phyloP scores from a whole-genome alignment of 2,888 invertebrate genomes.

The Tuta absoluta region DNA sequence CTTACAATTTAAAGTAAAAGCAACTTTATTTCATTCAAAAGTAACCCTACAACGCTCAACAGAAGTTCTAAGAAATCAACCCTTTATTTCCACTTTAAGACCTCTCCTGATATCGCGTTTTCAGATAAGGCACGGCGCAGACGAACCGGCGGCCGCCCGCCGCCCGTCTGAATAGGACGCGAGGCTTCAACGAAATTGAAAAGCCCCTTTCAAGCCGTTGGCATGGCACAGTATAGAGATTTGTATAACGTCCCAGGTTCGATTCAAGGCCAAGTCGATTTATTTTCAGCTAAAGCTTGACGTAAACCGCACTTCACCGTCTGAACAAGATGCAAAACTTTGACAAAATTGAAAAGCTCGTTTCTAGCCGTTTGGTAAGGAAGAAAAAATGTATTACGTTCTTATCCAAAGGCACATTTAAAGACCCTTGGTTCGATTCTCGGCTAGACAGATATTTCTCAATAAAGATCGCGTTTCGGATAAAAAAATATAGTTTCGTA shows the following conservation, averaged over 20 bases:
- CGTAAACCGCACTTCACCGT: too few species aligned
- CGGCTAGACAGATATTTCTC: too few species aligned
- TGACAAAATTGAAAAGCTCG: too few species aligned
- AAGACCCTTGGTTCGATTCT: too few species aligned
- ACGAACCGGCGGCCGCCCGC: constrained; percentile 41
- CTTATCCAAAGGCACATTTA: too few species aligned
- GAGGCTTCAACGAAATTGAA: constrained; percentile 26
- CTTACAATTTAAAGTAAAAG: too few species aligned
- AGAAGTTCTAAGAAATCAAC: constrained; percentile 14
- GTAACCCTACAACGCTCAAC: not conserved
- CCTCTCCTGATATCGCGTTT: constrained; percentile 4
- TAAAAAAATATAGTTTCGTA: too few species aligned
- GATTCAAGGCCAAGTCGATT: not conserved
- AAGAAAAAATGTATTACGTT: too few species aligned
- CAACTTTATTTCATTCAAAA: not conserved
- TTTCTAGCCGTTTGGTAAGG: too few species aligned
- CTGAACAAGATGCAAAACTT: too few species aligned
- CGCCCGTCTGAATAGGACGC: constrained; percentile 25
- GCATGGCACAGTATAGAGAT: not conserved
- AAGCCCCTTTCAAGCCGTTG: constrained; percentile 1
- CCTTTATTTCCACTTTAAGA: constrained; percentile 15
- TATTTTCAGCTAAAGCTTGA: not conserved
- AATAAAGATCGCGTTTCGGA: too few species aligned
- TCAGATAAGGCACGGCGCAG: constrained; percentile 51
- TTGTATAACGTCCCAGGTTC: not conserved